Evolutionary conservation across 1,140 invertebrate genomes (phyloP), one percentile per base, ranked within the genome.

Genomic region (Drosophila orena): DNA sequence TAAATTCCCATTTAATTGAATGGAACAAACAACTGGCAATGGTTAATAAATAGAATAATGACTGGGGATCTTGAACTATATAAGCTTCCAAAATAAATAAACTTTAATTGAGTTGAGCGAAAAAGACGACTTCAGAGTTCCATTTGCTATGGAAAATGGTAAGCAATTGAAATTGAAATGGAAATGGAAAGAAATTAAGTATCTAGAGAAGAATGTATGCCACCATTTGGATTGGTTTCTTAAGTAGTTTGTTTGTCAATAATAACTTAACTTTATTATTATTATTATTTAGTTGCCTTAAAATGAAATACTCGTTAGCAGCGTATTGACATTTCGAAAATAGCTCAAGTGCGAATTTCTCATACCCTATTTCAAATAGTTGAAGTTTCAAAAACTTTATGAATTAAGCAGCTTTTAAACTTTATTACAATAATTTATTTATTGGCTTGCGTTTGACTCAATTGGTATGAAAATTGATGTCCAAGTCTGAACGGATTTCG

Each of bases 1-100:
- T 68, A 62, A 60, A 69, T 84, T 79, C 35, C 68, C 44, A 73
- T 73, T 56, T 64, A 49, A 76, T 75, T 79, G 53, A 60, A 57
- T 52, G 54, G 52, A 47, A 47, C 35, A 35, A 59, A 52, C 24
- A 78, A 30, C 15, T 6, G 34, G 22, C 8, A 17, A 46, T n/a
- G 27, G 37, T 15, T 27, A 22, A 22, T 44, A 30, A 37, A 44
- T 58, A 22, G 24, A 64, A 35, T 64, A 66, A 64, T 40, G 58
- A 17, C 5, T 38, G 0, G 20, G 59, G 44, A 65, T 65, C 46
- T 66, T 65, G 17, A 52, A 52, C 60, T 14, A 42, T 3, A 62
- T 17, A 46, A 14, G 24, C 62, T 42, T 15, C 24, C 59, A 34
- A 66, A 66, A 66, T 66, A 50, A 65, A 65, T 65, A 40, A 17